Conservation (phyloP, 2,888 invertebrate species). For the Agapostemon virescens region DNA sequence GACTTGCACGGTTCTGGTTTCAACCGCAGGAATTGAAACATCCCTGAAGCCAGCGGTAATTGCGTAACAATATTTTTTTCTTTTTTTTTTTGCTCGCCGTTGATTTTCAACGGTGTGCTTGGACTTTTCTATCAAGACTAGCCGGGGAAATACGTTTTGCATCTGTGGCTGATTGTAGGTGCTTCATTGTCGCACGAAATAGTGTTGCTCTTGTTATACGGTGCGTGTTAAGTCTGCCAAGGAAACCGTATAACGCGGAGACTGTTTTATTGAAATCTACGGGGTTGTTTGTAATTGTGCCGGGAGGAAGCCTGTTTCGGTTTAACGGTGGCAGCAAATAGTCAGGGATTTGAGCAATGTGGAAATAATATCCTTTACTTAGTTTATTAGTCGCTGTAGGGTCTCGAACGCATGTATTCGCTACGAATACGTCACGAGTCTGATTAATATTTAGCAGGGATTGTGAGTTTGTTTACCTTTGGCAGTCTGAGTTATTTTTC, state of each 20-base stretch:
- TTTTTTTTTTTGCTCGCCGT: not conserved
- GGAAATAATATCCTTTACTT: not conserved
- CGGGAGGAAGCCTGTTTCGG: not conserved
- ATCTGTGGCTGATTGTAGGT: not conserved
- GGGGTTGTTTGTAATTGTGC: not conserved
- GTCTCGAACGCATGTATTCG: not conserved
- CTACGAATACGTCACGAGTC: too few relatives aligned
- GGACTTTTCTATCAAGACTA: not conserved
- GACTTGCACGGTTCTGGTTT: constrained; percentile 51
- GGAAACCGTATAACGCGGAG: not conserved
- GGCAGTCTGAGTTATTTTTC: not conserved
- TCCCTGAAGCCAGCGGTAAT: constrained; percentile 29
- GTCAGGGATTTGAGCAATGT: not conserved
- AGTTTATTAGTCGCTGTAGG: not conserved
- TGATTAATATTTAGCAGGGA: not conserved
- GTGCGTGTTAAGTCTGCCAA: not conserved
- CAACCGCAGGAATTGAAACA: constrained; percentile 39
- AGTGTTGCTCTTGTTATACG: not conserved
- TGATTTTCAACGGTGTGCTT: not conserved
- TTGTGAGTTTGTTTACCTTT: too few relatives aligned
- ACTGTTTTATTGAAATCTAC: not conserved
- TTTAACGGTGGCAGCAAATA: not conserved
- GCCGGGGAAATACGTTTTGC: not conserved
- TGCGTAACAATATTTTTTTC: not conserved
- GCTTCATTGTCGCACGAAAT: not conserved